phyloP scores from a whole-genome alignment of 2,888 invertebrate species.

The Eutolmus rufibarbis region DNA sequence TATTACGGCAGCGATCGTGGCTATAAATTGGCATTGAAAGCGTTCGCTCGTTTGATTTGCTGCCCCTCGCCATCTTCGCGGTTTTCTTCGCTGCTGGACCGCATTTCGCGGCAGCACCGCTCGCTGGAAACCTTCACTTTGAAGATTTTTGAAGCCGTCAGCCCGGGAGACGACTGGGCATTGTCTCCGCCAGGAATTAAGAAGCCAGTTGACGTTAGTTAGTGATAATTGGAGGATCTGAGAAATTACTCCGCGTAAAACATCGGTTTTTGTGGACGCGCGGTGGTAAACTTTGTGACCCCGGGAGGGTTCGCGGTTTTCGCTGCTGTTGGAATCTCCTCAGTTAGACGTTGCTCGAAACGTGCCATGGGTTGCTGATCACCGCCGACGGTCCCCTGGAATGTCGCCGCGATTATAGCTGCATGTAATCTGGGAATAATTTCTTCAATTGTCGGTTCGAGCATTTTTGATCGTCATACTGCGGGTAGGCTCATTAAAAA shows the following conservation, averaged over 20 bases:
- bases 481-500: not conserved
- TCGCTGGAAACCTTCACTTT: not conserved
- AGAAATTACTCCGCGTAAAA: not conserved
- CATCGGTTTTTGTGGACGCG: not conserved
- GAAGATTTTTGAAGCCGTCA: slow-evolving; percentile 9
- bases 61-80: not conserved
- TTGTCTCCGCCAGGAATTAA: slow-evolving; percentile 32
- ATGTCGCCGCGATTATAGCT: not conserved
- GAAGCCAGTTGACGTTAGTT: slow-evolving; percentile 35
- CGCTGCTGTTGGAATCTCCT: not conserved
- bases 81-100: not conserved
- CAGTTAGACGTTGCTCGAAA: not conserved
- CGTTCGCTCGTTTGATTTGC: slow-evolving; percentile 25
- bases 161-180: not conserved
- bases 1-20: slow-evolving; percentile 20
- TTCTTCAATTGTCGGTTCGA: not conserved
- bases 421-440: not conserved
- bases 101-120: not conserved
- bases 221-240: slow-evolving; percentile 38
- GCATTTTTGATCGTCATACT: not conserved
- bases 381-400: not conserved
- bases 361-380: slow-evolving; percentile 1
- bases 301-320: not conserved
- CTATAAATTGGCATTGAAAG: slow-evolving; percentile 35
- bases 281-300: not conserved